Base-by-base conservation (phyloP, 2,797 vertebrate genomes). In the Pangasius mekongensis region DNA sequence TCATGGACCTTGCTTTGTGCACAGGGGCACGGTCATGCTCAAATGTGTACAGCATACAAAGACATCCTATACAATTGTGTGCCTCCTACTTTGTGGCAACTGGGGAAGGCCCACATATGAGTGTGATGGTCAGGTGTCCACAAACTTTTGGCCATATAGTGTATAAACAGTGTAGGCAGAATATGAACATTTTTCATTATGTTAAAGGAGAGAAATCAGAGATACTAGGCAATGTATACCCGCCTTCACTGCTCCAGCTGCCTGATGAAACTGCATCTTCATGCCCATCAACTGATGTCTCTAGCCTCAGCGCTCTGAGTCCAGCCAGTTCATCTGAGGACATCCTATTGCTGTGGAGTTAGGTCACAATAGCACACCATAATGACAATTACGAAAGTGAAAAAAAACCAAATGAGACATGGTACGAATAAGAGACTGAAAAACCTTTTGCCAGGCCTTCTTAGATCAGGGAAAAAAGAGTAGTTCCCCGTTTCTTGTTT, bases 401-500 rank as follows among this genome's bases (percentile, higher is more conserved):
- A 33, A 66, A 86, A 86, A 80, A 81, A 11, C 52, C 64, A 56
- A 64, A 69, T 33, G 1, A 62, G 24, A 18, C 13, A n/a, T 64
- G 13, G 22, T 62, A 62, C 64, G 13, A 80, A 74, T 84, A 78
- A 66, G 83, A 67, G 27, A 83, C 54, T 30, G 1, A 83, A 56
- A 73, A 78, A 95, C 94, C 89, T 86, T 81, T 86, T 92, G 58
- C 80, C 85, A 88, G 36, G 90, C 1, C n/a, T 73, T 67, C 76
- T 92, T 76, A 85, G 71, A 33, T 90, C 74, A 71, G 92, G 92
- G 83, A 92, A 89, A 91, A 91, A 89, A 9, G 91, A 77, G 73
- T 27, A 84, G 14, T 67, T 74, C 43, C 10, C 27, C 66, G 89
- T 7, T 36, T 89, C 77, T 8, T 82, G 33, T 83, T 93, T 91